Base-by-base conservation (phyloP, 2,113 vertebrate species). In the Dasyurus viverrinus region DNA sequence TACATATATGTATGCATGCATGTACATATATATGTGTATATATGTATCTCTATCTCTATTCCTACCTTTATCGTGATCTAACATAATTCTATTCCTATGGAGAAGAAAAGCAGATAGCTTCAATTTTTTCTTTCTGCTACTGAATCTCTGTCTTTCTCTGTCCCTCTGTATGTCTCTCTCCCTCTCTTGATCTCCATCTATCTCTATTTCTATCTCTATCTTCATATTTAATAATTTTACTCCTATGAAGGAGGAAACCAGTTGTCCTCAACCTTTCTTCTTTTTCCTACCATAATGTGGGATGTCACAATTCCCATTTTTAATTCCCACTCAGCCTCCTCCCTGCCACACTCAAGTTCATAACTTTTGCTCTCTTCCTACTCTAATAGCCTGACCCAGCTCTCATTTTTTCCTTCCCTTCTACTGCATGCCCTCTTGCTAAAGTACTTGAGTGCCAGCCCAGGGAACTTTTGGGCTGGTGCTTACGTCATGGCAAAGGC, bases 271-370 rank as follows among this genome's bases (percentile, higher is more conserved):
- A 3, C 30, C 54, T 94, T 94, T 91, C 26, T 53, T 92, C 52
- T 84, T 92, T 76, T 68, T 68, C 89, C 68, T 93, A 22, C 0
- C 52, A 48, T 95, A 47, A 26, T 94, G 93, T 46, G 53, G 94
- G 92, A 42, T 76, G 10, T 25, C n/a, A 53, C 4, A 36, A 42
- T 23, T 90, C 89, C 57, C 16, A 60, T 52, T 0, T 24, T 3
- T 55, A 23, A n/a, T 3, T 22, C 22, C 90, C 30, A 93, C n/a
- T 14, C 57, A 90, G 23, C 47, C 48, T 22, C n/a, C 50, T 90
- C 53, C 12, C 68, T 92, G 36, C 84, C 19, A 55, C 53, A 30
- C 24, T 90, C 60, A 60, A n/a, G 57, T 42, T 7, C 9, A 25
- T 10, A 47, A 0, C 2, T 91, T 53, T 52, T 42, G 36, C 50